Base-by-base conservation (phyloP, 2,888 invertebrate genomes). In the Lasioglossum calceatum region DNA sequence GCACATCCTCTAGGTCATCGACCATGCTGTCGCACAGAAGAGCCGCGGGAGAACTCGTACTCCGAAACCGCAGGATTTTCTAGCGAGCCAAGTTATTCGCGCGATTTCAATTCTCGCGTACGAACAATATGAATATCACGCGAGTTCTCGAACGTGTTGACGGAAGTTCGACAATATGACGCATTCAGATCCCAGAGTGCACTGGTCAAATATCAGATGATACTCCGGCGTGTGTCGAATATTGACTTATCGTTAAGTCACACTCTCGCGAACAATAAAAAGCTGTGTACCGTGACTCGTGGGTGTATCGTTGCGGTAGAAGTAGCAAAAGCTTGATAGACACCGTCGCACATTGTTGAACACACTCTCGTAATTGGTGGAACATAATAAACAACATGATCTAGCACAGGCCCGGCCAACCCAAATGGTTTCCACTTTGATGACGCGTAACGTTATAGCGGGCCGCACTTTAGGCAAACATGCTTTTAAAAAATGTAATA, bases 1-100 rank as follows among this genome's bases (percentile, higher is more conserved):
- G 90, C 84, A 82, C 89, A 88, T 90, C 91, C 91, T 91, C 84
- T 87, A 91, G 92, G 92, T 92, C 92, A 92, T 92, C 92, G 92
- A 91, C 92, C 92, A 92, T 79, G 79, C 82, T 86, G 76, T 80
- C 83, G 83, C 76, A n/a, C 73, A 81, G 71, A 76, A 72, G 72
- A 77, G n/a, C 75, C 47, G 39, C 39, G 23, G 12, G 32, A 75
- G 39, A 75, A 61, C 73, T 27, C 42, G 10, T 47, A 5, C 67
- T n/a, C 23, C n/a, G 74, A 79, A 71, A 81, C 78, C 58, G 36
- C 72, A 77, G 42, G 36, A 85, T 82, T 77, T 61, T 77, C 64
- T 14, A 67, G 42, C 44, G 61, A 16, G 14, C n/a, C 75, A 71
- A 79, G 16, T 79, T 75, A 50, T 42, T 36, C 54, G 1, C 32